These are phyloP conservation scores for Emmelina monodactyla DNA, from an alignment of 2,888 invertebrate genomes.

Conservation along the genomic window DNA sequence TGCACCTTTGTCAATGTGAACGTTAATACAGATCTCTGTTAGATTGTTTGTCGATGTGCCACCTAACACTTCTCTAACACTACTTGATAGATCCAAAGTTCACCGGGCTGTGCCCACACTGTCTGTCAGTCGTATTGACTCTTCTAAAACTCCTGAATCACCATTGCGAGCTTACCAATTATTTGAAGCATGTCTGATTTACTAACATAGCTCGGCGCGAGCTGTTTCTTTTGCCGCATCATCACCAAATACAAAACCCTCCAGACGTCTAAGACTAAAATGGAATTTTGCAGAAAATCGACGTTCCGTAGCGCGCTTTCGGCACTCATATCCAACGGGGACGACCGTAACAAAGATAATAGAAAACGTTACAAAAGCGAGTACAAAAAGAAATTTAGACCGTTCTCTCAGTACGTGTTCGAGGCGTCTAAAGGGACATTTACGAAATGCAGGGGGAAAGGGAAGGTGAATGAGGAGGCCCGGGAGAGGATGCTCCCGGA, in stretches of 20 bases:
- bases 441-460: slow-evolving; percentile 68
- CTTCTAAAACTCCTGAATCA: slow-evolving; percentile 54
- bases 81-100: slow-evolving; percentile 26
- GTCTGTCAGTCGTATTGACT: slow-evolving; percentile 42
- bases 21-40: slow-evolving; percentile 55
- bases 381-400: slow-evolving; percentile 84
- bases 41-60: slow-evolving; percentile 63
- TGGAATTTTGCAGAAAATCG: slow-evolving; percentile 67
- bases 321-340: slow-evolving; percentile 66
- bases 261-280: slow-evolving; percentile 54
- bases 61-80: slow-evolving; percentile 51
- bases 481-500: slow-evolving; percentile 57
- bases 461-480: slow-evolving; percentile 68
- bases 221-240: slow-evolving; percentile 60
- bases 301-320: slow-evolving; percentile 68
- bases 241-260: slow-evolving; percentile 34
- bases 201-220: slow-evolving; percentile 46
- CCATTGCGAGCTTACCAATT: slow-evolving; percentile 63
- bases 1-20: slow-evolving; percentile 54
- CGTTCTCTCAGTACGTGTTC: slow-evolving; percentile 82
- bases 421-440: slow-evolving; percentile 74
- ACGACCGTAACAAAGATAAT: slow-evolving; percentile 69
- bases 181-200: slow-evolving; percentile 60
- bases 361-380: slow-evolving; percentile 77
- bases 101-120: slow-evolving; percentile 37